Base-by-base conservation (phyloP, 2,797 vertebrate species). In the Anguilla megastoma region DNA sequence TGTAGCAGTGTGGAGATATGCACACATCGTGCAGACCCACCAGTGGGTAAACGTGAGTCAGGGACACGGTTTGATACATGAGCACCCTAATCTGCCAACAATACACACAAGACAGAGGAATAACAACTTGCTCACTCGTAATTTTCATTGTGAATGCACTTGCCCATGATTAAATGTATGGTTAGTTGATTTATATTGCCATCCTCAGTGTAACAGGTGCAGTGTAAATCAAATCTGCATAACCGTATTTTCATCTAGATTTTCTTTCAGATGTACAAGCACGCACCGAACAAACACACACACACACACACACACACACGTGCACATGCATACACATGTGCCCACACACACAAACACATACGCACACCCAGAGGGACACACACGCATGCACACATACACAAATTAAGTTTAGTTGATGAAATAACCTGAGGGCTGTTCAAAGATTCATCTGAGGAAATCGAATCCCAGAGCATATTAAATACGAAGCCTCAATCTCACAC, bases 381-480 rank as follows among this genome's bases (percentile, higher is more conserved):
- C 50, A 58, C 18, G 45, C 30, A 16, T 45, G 33, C 58, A 69
- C 41, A 58, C 86, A 30, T n/a, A 82, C 84, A 93, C 92, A 94
- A 93, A 89, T 89, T 91, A 93, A 94, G 92, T 88, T 48, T 10
- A 8, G 33, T 27, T 60, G 71, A 14, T 30, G 18, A 54, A 18
- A 52, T 9, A 24, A 86, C 45, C 82, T 41, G 54, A 85, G 50
- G 54, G 33, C 58, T 87, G 69, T 82, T 89, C 89, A 66, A 76
- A 87, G 86, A 85, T 84, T 45, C 56, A 58, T 80, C 89, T 91
- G 94, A 94, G 94, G 84, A 91, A 33, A 94, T 89, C 60, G 93
- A 96, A 94, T 92, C 95, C 93, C 90, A 86, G 48, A 94, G 92
- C 41, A 36, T 96, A 97, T 97, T 95, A 96, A 93, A 94, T 90